Evolutionary conservation across 2,888 invertebrate species (phyloP), one percentile per base, ranked within the genome.

Genomic region (Apodemia duryi): DNA sequence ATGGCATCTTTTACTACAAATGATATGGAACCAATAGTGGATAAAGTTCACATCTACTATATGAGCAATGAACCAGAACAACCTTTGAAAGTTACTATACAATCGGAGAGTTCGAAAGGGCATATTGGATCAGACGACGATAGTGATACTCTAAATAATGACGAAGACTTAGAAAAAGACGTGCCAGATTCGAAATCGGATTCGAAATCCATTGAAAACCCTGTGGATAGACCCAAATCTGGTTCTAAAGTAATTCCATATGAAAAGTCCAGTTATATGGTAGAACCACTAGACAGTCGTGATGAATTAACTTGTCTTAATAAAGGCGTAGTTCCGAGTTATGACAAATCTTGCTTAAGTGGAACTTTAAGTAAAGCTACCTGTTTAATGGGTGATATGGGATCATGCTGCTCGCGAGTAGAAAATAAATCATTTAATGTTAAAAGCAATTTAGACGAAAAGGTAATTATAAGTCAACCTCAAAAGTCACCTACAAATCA

Each of bases 1-100:
- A 96, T 96, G 96, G 96, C 96, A 0, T 96, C 96, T 57, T 95
- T 96, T 0, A 96, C 96, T 9, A 95, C 95, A 0, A 94, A 94
- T 68, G 91, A 95, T 29, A 91, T 95, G 66, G 96, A 95, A 6
- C 95, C 95, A 0, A 93, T 96, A 9, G 93, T 96, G 29, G 96
- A 95, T 75, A 95, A 95, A 81, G 94, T 96, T 6, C 95, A 96
- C 81, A 96, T 96, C 29, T 97, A 95, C 78, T 97, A 95, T 74
- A 94, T 96, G 88, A 94, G 93, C 72, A 94, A 95, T 51, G 95
- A 95, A 77, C 95, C 95, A 0, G 96, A 97, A 85, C 96, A 95
- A 83, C 95, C 96, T 0, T 95, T 94, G 69, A 95, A 95, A 80
- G 96, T 97, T 0, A 94, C 94, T 57, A 93, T 97, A 64, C 92